Evolutionary conservation across 2,113 vertebrate genomes (phyloP).

Genomic region (Excalfactoria chinensis): DNA sequence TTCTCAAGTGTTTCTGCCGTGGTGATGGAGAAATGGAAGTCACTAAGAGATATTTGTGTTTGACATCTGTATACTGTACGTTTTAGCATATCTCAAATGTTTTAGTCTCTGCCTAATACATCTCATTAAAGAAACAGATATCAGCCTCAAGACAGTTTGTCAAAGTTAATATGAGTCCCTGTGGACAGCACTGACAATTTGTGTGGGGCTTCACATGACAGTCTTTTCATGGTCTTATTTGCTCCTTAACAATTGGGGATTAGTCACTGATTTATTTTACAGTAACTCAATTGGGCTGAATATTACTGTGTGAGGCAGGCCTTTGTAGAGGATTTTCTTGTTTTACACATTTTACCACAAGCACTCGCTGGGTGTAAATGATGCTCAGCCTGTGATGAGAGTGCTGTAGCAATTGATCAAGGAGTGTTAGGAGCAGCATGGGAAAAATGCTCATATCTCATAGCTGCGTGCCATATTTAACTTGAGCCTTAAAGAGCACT

Average conservation of each 20-base stretch:
- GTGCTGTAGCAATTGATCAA: conserved; percentile 63
- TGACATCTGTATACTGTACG: conserved; percentile 79
- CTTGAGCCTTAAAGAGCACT: conserved; percentile 64
- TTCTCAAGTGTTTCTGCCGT: conserved; percentile 24
- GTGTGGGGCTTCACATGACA: conserved; percentile 63
- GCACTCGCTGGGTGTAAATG: conserved; percentile 57
- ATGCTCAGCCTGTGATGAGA: conserved; percentile 47
- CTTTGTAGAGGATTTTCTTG: conserved; percentile 62
- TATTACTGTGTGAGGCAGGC: conserved; percentile 55
- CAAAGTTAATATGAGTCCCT: conserved; percentile 80
- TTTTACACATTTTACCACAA: conserved; percentile 60
- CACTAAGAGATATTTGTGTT: conserved; percentile 78
- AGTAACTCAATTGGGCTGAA: conserved; percentile 69
- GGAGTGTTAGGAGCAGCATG: conserved; percentile 68
- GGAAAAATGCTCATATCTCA: conserved; percentile 63
- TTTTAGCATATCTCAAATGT: conserved; percentile 81
- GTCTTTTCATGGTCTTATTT: conserved; percentile 76
- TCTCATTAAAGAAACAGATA: conserved; percentile 84
- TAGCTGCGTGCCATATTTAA: conserved; percentile 62
- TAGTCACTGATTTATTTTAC: conserved; percentile 79
- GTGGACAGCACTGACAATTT: conserved; percentile 78
- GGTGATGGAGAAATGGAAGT: conserved; percentile 71
- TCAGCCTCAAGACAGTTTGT: conserved; percentile 83
- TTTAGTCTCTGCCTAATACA: conserved; percentile 80
- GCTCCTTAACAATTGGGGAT: conserved; percentile 78